phyloP scores from a whole-genome alignment of 2,888 invertebrate species.

The Calameuta filiformis region DNA sequence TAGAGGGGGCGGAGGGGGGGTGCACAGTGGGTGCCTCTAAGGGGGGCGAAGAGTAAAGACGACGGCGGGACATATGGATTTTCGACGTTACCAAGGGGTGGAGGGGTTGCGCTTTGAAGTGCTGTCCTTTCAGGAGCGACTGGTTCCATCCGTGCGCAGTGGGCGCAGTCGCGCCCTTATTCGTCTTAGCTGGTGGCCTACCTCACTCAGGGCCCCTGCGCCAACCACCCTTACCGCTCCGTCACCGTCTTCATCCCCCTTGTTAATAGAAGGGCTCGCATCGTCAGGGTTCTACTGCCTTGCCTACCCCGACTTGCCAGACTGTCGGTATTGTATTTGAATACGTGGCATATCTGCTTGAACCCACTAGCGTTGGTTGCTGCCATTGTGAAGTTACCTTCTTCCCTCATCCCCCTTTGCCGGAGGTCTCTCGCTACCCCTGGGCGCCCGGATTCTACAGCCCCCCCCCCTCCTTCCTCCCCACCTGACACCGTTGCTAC shows the following conservation, averaged over 20 bases:
- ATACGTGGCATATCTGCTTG: constrained; percentile 60
- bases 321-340: constrained; percentile 59
- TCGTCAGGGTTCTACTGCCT: constrained; percentile 22
- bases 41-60: constrained; percentile 7
- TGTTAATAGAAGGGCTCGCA: constrained; percentile 60
- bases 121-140: constrained; percentile 51
- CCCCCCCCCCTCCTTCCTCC: constrained; percentile 18
- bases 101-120: constrained; percentile 46
- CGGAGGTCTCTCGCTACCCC: neutral
- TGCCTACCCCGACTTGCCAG: constrained; percentile 47
- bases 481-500: constrained; percentile 22
- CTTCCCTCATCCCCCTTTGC: neutral
- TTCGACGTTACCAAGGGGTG: constrained; percentile 28
- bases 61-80: constrained; percentile 39
- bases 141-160: constrained; percentile 52
- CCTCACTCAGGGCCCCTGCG: neutral
- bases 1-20: constrained; percentile 17
- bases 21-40: constrained; percentile 30
- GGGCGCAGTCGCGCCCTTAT: constrained; percentile 28
- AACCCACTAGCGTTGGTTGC: constrained; percentile 29
- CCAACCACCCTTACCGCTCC: neutral
- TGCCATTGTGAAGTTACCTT: constrained; percentile 29
- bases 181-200: neutral
- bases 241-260: constrained; percentile 24
- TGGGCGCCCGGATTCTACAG: constrained; percentile 1